These are phyloP conservation scores for Pachypanchax playfairii DNA, from an alignment of 2,113 vertebrate species.

Conservation along the genomic window DNA sequence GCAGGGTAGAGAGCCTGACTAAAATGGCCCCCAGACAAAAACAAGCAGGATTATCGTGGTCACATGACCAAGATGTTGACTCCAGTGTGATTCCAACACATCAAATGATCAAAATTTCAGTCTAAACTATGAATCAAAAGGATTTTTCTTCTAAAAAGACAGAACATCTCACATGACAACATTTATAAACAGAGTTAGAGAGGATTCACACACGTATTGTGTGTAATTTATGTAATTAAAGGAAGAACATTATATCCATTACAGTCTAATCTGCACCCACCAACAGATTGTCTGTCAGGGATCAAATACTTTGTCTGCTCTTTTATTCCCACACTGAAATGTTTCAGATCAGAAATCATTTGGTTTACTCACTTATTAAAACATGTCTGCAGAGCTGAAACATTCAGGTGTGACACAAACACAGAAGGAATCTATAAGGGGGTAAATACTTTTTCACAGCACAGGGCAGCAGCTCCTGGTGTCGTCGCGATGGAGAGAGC, in stretches of 20 bases:
- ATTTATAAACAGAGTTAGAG: conserved; percentile 19
- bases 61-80: conserved; percentile 41
- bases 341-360: no score
- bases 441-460: no score
- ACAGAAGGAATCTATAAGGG: no score
- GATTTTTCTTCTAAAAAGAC: background rate
- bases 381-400: no score
- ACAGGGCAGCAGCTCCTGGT: conserved; percentile 23
- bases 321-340: no score
- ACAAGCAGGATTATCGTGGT: conserved; percentile 45
- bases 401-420: no score
- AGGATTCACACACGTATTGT: background rate
- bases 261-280: background rate
- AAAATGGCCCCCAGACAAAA: conserved; percentile 61
- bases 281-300: no score
- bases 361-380: no score
- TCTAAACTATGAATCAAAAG: conserved; percentile 21
- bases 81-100: conserved; percentile 38
- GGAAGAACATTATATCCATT: conserved; percentile 14
- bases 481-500: conserved; percentile 19
- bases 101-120: conserved; percentile 40
- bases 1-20: conserved; percentile 24
- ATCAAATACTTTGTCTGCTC: no score
- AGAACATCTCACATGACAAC: conserved; percentile 12
- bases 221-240: background rate